Base-by-base conservation (phyloP, 2,888 invertebrate species). In the Melinopterus prodromus region DNA sequence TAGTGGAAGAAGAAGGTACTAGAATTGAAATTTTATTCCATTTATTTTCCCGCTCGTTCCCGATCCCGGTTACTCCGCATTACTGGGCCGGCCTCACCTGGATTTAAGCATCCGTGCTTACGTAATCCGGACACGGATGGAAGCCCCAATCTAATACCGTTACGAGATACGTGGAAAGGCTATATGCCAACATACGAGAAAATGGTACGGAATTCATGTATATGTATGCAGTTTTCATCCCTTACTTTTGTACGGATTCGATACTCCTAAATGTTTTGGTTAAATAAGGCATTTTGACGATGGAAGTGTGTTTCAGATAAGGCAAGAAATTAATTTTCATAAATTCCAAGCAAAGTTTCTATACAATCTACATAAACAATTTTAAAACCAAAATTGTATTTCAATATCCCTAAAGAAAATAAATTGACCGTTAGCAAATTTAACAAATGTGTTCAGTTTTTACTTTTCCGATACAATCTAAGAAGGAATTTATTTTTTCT, bases 11-110 rank as follows among this genome's bases (percentile, higher is more conserved):
- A 35, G 74, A 36, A 35, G 36, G n/a, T 12, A n/a, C 35, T 74
- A 74, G 26, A 84, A 84, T 84, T 82, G 83, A 83, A 84, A 82
- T 84, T 84, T 84, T 84, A 85, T 85, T 84, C 83, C 35, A 26
- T 35, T 35, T 74, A 53, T 53, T 53, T 53, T 53, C 53, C 26
- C 53, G 5, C 53, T 53, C 53, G 53, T 26, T 26, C 26, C 26
- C 26, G 53, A 6, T 9, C 7, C 53, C 9, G 12, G 53, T 53
- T 7, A 12, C 53, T 53, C 53, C 53, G 53, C 53, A 53, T 53
- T 53, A 53, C 53, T 12, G 12, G 53, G 53, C 53, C 53, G 53
- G 53, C 53, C 53, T 53, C 53, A 53, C 53, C 53, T 53, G 53
- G 53, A 53, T 53, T 53, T 53, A 53, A 53, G 9, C 53, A 12